phyloP scores from a whole-genome alignment of 1,140 invertebrate genomes.

The Hyposmocoma kahamanoa region DNA sequence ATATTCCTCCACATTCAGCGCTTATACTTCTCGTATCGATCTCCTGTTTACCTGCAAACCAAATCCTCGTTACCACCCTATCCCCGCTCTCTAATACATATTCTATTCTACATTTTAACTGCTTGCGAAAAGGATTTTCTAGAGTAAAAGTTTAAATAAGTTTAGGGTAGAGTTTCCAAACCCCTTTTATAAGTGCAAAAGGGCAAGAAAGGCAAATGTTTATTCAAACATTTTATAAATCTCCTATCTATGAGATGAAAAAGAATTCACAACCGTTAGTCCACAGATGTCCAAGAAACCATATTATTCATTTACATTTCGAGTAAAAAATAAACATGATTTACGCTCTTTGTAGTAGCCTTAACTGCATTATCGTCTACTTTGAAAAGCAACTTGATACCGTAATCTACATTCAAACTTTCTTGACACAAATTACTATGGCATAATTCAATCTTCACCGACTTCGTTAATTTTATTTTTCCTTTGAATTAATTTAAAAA shows the following conservation, averaged over 20 bases:
- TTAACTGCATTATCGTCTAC: not conserved
- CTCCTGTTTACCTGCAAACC: slow-evolving; percentile 20
- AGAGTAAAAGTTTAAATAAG: slow-evolving; percentile 69
- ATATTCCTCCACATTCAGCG: no score
- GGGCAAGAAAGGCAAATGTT: slow-evolving; percentile 63
- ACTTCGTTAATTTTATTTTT: slow-evolving; percentile 65
- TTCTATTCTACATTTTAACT: slow-evolving; percentile 61
- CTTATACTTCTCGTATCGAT: no score
- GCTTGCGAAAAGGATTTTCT: slow-evolving; percentile 62
- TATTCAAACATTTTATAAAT: slow-evolving; percentile 67
- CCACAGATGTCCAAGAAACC: not conserved
- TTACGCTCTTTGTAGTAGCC: not conserved
- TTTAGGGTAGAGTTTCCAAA: slow-evolving; percentile 60
- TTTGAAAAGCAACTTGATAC: slow-evolving; percentile 27
- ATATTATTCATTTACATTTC: no score
- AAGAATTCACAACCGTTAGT: no score
- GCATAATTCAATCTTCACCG: slow-evolving; percentile 55
- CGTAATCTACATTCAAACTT: slow-evolving; percentile 44
- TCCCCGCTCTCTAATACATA: slow-evolving; percentile 47
- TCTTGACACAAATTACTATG: slow-evolving; percentile 56
- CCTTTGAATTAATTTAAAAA: slow-evolving; percentile 67
- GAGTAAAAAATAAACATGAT: not conserved
- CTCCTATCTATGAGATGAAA: slow-evolving; percentile 30
- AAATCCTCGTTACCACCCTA: slow-evolving; percentile 26
- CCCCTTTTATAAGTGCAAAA: slow-evolving; percentile 64